A percentile compares a stretch with the other conserved stretches of the same genome.
phyloP scores from a whole-genome alignment of 1,140 invertebrate genomes.

The Dolichoris vasculosae region DNA sequence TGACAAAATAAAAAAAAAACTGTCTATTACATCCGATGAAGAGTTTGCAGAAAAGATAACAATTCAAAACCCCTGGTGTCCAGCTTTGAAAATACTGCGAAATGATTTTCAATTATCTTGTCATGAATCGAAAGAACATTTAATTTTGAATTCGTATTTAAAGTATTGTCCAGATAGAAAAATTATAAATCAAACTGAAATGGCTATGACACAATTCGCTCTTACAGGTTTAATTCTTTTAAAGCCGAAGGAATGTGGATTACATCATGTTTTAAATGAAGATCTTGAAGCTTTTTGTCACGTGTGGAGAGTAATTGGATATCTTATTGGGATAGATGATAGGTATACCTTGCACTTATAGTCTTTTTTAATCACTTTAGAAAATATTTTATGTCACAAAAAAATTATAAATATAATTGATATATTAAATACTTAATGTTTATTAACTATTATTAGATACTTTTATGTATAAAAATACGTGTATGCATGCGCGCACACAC shows the following conservation, averaged over 20 bases:
- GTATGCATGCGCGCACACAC: too few species aligned
- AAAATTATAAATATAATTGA: too few species aligned
- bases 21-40: conserved; percentile 54
- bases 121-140: too few species aligned
- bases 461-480: too few species aligned
- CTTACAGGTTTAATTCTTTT: conserved; percentile 85
- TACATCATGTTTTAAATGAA: conserved; percentile 74
- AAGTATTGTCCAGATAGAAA: too few species aligned
- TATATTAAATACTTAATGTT: too few species aligned
- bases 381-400: too few species aligned
- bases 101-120: too few species aligned
- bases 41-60: conserved; percentile 55
- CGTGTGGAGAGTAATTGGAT: conserved; percentile 87
- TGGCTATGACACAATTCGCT: conserved; percentile 86
- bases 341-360: too few species aligned
- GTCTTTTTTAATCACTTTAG: too few species aligned
- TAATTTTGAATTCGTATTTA: too few species aligned
- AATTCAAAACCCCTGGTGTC: conserved; percentile 74
- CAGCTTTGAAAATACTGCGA: conserved; percentile 51
- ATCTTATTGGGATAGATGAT: conserved; percentile 86
- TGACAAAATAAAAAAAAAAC: conserved; percentile 60
- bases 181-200: conserved; percentile 84
- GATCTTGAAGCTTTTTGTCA: conserved; percentile 85
- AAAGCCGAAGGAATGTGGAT: conserved; percentile 79
- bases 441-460: too few species aligned